Evolutionary conservation across 2,888 invertebrate genomes (phyloP).

Genomic region (Caenorhabditis sp.): DNA sequence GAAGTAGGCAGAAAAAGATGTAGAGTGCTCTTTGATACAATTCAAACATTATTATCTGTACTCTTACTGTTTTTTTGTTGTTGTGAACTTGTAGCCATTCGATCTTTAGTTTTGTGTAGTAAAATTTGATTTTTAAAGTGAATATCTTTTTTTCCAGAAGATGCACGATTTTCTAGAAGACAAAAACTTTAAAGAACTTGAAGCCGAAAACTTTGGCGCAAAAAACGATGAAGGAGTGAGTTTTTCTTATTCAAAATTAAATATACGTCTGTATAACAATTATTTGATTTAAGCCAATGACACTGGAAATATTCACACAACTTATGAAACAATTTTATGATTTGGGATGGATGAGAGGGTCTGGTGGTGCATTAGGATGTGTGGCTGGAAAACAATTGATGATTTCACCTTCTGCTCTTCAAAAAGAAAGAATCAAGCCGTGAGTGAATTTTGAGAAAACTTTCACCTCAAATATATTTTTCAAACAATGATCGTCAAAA

Average conservation of each 20-base stretch:
- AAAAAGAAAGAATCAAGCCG: slow-evolving; percentile 80
- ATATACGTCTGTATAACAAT: too few species aligned
- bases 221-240: slow-evolving; percentile 29
- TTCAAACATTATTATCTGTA: too few species aligned
- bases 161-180: slow-evolving; percentile 29
- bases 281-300: slow-evolving; percentile 56
- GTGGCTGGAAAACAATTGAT: slow-evolving; percentile 78
- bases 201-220: slow-evolving; percentile 15
- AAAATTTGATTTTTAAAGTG: too few species aligned
- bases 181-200: slow-evolving; percentile 24
- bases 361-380: slow-evolving; percentile 79
- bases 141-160: too few species aligned
- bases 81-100: too few species aligned
- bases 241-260: background rate
- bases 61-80: too few species aligned
- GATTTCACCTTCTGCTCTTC: slow-evolving; percentile 95
- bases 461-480: background rate
- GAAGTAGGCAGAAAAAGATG: too few species aligned
- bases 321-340: slow-evolving; percentile 89
- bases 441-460: slow-evolving; percentile 2
- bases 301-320: slow-evolving; percentile 80
- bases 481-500: too few species aligned
- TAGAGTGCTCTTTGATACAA: too few species aligned
- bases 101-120: too few species aligned
- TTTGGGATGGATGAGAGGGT: slow-evolving; percentile 92